phyloP scores from a whole-genome alignment of 1,140 invertebrate species.

The Batillaria attramentaria region DNA sequence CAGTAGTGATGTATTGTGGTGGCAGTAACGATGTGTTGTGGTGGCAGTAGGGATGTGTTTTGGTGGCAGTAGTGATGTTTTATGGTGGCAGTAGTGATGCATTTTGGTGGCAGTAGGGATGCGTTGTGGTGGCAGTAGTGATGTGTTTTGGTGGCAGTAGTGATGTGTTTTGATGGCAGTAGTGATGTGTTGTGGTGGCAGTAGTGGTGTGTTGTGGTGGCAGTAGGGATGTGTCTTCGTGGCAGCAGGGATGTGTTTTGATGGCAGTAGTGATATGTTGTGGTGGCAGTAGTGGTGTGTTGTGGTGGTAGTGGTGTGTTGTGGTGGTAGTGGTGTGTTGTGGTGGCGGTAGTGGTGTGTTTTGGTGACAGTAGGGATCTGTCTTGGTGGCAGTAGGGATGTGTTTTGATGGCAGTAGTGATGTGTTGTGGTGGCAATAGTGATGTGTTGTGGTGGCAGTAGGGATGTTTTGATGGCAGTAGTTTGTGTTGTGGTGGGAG shows the following conservation, averaged over 20 bases:
- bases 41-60: background rate
- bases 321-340: too few relatives aligned
- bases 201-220: too few relatives aligned
- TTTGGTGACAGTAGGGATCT: background rate
- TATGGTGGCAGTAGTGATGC: background rate
- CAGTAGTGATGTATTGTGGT: background rate
- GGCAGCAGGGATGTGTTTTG: too few relatives aligned
- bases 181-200: background rate
- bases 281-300: too few relatives aligned
- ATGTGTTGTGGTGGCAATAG: too few relatives aligned
- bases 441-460: background rate
- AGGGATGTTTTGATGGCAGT: background rate
- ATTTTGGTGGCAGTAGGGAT: background rate
- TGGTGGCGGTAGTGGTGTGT: background rate
- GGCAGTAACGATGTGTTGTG: background rate
- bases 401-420: too few relatives aligned
- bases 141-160: background rate
- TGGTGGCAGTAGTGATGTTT: background rate
- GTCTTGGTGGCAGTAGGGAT: too few relatives aligned
- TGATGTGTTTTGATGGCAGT: background rate
- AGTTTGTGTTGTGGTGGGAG: background rate
- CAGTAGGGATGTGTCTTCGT: too few relatives aligned
- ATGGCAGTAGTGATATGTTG: too few relatives aligned
- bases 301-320: too few relatives aligned
- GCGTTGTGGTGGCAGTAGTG: background rate